Evolutionary conservation across 2,797 vertebrate genomes (phyloP).

Genomic region (Galago senegalensis): DNA sequence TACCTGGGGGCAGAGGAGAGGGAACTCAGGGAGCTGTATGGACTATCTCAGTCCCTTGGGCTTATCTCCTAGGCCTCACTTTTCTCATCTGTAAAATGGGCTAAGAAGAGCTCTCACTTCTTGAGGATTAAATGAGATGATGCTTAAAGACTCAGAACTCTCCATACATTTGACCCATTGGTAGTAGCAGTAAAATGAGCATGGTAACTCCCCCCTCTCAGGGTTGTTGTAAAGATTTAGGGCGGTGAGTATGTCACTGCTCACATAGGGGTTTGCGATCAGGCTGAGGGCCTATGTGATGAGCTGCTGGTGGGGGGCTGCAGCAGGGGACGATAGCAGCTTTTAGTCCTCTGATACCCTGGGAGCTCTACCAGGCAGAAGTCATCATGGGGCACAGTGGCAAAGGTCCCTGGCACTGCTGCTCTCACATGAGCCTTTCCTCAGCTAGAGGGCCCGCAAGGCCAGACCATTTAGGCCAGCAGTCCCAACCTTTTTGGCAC

Average conservation of each 20-base stretch:
- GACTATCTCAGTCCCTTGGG: background rate
- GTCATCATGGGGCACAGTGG: fast-evolving
- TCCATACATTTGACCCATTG: background rate
- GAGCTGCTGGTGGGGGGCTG: no score
- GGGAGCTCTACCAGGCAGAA: background rate
- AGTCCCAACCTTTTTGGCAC: no score
- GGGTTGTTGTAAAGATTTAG: background rate
- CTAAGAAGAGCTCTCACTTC: background rate
- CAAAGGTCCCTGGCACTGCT: background rate
- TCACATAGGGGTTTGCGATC: background rate
- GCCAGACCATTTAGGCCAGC: background rate
- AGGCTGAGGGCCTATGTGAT: background rate
- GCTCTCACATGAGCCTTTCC: fast-evolving
- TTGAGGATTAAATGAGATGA: background rate
- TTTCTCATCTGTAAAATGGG: background rate
- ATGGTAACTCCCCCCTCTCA: fast-evolving
- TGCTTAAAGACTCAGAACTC: background rate
- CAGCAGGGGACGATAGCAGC: no score
- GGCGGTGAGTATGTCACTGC: background rate
- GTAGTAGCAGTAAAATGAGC: no score
- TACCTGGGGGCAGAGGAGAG: background rate
- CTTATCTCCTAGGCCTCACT: background rate
- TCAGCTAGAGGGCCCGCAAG: background rate
- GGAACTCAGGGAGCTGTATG: background rate
- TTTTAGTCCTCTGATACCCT: background rate